Evolutionary conservation across 2,888 invertebrate species (phyloP).

Genomic region (Schizotus pectinicornis): DNA sequence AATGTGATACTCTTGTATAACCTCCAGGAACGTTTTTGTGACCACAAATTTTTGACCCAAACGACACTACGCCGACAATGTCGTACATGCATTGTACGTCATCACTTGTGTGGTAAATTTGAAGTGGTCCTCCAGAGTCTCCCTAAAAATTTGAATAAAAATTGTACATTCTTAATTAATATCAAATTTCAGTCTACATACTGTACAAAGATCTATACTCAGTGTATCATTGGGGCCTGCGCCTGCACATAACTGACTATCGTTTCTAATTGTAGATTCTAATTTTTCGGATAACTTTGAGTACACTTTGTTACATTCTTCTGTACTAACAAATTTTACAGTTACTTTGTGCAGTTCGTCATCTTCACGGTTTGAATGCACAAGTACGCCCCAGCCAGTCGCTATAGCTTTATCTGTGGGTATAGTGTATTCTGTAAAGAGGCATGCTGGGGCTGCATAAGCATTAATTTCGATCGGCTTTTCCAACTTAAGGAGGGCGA

Average conservation of each 20-base stretch:
- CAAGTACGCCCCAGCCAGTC: conserved; percentile 59
- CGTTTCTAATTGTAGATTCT: conserved; percentile 56
- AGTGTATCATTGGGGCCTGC: too few species aligned
- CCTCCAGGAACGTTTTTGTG: conserved; percentile 60
- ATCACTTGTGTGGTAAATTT: conserved; percentile 41
- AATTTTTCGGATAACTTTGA: conserved; percentile 42
- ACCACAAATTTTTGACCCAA: conserved; percentile 55
- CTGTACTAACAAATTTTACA: conserved; percentile 52
- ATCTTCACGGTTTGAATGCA: conserved; percentile 49
- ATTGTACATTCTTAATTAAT: neutral
- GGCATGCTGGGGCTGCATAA: conserved; percentile 59
- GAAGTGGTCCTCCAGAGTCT: conserved; percentile 70
- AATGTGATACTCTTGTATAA: conserved; percentile 60
- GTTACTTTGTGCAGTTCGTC: conserved; percentile 61
- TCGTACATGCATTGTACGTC: conserved; percentile 58
- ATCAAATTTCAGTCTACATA: conserved; percentile 35
- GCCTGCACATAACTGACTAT: conserved; percentile 64
- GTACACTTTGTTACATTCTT: conserved; percentile 53
- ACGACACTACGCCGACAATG: conserved; percentile 60
- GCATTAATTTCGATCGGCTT: conserved; percentile 50
- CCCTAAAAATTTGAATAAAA: conserved; percentile 46
- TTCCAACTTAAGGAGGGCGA: conserved; percentile 58
- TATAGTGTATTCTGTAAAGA: conserved; percentile 41
- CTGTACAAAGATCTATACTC: conserved; percentile 62
- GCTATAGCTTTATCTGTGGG: conserved; percentile 50